Evolutionary conservation across 2,888 invertebrate species (phyloP).

Genomic region (Sylvicola fuscatus): DNA sequence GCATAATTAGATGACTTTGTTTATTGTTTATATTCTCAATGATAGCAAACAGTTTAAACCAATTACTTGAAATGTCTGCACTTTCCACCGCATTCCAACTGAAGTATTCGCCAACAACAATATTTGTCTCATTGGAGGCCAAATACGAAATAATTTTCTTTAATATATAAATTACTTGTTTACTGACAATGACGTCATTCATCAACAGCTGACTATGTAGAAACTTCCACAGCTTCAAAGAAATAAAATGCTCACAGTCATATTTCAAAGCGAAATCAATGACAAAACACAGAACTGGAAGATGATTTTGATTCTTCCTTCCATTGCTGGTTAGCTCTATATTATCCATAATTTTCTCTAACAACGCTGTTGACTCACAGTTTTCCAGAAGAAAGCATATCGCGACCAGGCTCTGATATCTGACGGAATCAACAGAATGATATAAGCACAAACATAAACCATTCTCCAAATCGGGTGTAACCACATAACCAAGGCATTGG

Average conservation of each 20-base stretch:
- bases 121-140: neutral
- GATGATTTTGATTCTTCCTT: too few relatives aligned
- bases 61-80: neutral
- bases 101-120: too few relatives aligned
- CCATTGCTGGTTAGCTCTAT: too few relatives aligned
- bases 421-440: too few relatives aligned
- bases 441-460: neutral
- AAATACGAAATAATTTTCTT: slow-evolving; percentile 1
- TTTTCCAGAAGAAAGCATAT: too few relatives aligned
- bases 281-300: too few relatives aligned
- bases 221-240: neutral
- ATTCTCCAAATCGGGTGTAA: neutral
- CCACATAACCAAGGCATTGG: neutral
- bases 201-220: neutral
- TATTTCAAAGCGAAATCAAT: too few relatives aligned
- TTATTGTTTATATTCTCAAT: slow-evolving; percentile 2
- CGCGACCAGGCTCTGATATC: too few relatives aligned
- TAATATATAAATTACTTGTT: slow-evolving; percentile 1
- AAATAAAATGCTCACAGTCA: neutral
- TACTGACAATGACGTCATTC: neutral
- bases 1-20: slow-evolving; percentile 5
- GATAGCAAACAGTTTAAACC: slow-evolving; percentile 1
- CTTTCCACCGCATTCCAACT: too few relatives aligned
- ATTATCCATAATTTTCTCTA: too few relatives aligned
- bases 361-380: too few relatives aligned